These are phyloP conservation scores for Sebastes schlegelii DNA, from an alignment of 2,113 vertebrate genomes.

Conservation along the genomic window DNA sequence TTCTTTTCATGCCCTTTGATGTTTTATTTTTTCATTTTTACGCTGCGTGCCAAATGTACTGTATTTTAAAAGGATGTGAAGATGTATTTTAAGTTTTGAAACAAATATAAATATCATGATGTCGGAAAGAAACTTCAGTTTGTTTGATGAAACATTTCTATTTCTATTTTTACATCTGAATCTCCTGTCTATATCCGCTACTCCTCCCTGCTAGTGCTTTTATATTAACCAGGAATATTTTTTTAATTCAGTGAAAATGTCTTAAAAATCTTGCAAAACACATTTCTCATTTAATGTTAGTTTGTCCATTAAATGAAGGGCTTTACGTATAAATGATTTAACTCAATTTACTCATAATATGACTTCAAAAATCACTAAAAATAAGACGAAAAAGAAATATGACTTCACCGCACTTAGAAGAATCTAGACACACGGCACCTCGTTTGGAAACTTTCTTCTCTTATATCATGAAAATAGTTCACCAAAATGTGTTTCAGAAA, in stretches of 20 bases:
- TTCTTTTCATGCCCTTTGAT: constrained; percentile 28
- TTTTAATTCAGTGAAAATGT: background rate
- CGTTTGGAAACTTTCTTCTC: no score
- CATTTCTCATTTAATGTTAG: no score
- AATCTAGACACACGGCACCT: no score
- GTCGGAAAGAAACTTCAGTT: constrained; percentile 72
- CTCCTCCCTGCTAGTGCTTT: background rate
- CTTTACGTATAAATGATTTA: no score
- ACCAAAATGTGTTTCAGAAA: no score
- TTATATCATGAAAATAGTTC: no score
- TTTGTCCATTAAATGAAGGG: no score
- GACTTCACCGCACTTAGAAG: no score
- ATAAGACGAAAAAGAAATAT: no score
- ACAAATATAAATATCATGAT: constrained; percentile 93
- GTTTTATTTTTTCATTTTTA: constrained; percentile 84
- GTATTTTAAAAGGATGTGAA: constrained; percentile 98
- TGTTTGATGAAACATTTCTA: constrained; percentile 1
- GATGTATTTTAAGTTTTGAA: constrained; percentile 89
- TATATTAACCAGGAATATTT: background rate
- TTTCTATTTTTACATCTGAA: background rate
- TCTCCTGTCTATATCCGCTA: background rate
- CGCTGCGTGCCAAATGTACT: constrained; percentile 97
- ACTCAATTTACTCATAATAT: no score
- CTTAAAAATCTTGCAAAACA: no score
- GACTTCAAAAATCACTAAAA: no score